A percentile compares a stretch with the other conserved stretches of the same genome.
phyloP scores from a whole-genome alignment of 1,140 invertebrate genomes.

The Pogonomyrmex barbatus region DNA sequence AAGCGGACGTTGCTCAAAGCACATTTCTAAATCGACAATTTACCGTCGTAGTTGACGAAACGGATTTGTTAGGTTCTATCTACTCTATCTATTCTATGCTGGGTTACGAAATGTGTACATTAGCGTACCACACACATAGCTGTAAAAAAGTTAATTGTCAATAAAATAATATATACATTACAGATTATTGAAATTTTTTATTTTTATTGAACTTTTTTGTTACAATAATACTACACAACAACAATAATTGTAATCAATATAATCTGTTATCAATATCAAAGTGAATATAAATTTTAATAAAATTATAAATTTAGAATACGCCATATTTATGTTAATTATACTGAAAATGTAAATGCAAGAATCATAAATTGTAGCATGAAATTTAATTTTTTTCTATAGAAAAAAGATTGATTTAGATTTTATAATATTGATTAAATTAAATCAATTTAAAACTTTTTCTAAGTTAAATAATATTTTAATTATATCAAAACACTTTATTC shows the following conservation, averaged over 20 bases:
- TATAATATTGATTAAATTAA: not conserved
- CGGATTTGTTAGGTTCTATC: constrained; percentile 42
- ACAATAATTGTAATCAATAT: not conserved
- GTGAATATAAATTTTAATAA: not conserved
- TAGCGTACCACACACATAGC: too few species aligned
- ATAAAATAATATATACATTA: constrained; percentile 12
- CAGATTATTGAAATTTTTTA: too few species aligned
- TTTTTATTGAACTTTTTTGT: not conserved
- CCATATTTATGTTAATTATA: constrained; percentile 2
- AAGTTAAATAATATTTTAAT: not conserved
- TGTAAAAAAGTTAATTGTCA: not conserved
- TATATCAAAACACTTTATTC: not conserved
- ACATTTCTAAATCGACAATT: constrained; percentile 69
- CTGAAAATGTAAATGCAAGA: constrained; percentile 6
- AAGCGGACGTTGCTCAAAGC: constrained; percentile 71
- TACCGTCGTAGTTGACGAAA: constrained; percentile 64
- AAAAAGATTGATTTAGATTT: not conserved
- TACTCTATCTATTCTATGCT: constrained; percentile 9
- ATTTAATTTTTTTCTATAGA: not conserved
- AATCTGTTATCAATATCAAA: not conserved
- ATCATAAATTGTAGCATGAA: not conserved
- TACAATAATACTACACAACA: not conserved
- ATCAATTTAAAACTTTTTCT: not conserved
- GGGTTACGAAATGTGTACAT: constrained; percentile 6
- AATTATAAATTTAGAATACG: not conserved